Evolutionary conservation across 53 echinoderm and acorn worm species (phyloP), one percentile per base, ranked within the genome.

Genomic region (Arbacia lixula): DNA sequence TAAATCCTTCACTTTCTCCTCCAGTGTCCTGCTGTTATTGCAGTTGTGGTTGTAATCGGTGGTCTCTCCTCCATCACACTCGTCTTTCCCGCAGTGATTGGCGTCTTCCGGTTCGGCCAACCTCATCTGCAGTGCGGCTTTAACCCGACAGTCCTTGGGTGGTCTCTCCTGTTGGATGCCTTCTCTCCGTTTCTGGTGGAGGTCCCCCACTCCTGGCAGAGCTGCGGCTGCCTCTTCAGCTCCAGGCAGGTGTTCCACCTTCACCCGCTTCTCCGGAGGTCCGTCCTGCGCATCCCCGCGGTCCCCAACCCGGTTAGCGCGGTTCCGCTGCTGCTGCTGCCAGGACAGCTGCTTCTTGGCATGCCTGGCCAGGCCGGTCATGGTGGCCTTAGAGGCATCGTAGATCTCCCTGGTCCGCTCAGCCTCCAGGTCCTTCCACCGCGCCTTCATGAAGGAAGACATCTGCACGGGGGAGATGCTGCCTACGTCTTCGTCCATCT

Each of bases 351-450:
- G 85, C 49, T 85, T 92, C 73, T 83, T 85, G 26, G 81, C 85
- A 10, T 61, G 72, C 11, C 76, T 57, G 22, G 65, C 72, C 26
- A 35, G 72, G 17, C 73, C 71, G 20, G 90, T 91, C 94, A 94
- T 94, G 1, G 91, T 91, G 1, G 69, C 63, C 66, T 94, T 94
- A 5, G 94, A 94, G 0, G 89, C 43, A 16, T 76, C 88, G 14
- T 56, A 63, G 36, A 94, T 60, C 60, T 85, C 76, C 40, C 50
- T 53, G 38, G 68, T 69, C 54, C 89, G 89, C 51, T 94, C 91
- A 6, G 82, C 79, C n/a, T 84, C 84, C 53, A 91, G 73, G 54
- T 87, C 86, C 53, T 89, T 76, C 72, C 89, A 91, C 37, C 91
- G 89, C 5, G 91, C 94, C 62, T 86, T 84, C 28, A 93, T 72